Evolutionary conservation across 2,888 invertebrate genomes (phyloP).

Genomic region (Limnephilus marmoratus): DNA sequence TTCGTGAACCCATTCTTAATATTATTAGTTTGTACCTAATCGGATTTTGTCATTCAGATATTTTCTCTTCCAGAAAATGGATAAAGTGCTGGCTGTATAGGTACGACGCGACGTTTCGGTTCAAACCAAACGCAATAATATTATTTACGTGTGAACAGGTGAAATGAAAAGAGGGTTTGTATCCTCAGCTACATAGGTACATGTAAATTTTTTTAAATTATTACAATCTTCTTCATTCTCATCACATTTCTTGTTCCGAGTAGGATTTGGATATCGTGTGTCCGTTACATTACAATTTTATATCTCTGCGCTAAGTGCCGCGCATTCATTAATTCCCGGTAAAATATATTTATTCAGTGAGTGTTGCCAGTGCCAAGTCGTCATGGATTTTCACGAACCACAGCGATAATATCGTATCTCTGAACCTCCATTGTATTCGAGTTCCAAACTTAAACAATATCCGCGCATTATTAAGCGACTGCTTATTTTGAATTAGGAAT

Average conservation of each 20-base stretch:
- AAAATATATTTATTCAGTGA: conserved; percentile 25
- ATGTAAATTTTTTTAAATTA: neutral
- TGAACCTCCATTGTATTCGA: conserved; percentile 30
- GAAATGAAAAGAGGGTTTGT: neutral
- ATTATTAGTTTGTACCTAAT: neutral
- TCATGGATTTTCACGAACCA: conserved; percentile 25
- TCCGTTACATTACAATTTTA: conserved; percentile 11
- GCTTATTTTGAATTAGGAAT: conserved; percentile 24
- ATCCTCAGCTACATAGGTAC: neutral
- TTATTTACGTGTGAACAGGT: neutral
- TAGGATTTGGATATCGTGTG: neutral
- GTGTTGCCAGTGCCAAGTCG: conserved; percentile 12
- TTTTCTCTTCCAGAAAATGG: neutral
- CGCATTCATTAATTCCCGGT: neutral
- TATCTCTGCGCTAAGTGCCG: neutral
- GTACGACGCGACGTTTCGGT: too few species aligned
- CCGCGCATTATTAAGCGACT: conserved; percentile 40
- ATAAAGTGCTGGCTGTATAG: too few species aligned
- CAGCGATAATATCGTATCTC: conserved; percentile 34
- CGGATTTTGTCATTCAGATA: neutral
- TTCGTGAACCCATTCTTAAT: neutral
- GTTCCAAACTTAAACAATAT: conserved; percentile 39
- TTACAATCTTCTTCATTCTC: neutral
- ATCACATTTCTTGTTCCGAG: neutral
- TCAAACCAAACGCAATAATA: too few species aligned